Percentiles rank a stretch among this genome's conserved stretches.
Conservation (phyloP, 2,797 vertebrate species). For the Bufotes viridis region DNA sequence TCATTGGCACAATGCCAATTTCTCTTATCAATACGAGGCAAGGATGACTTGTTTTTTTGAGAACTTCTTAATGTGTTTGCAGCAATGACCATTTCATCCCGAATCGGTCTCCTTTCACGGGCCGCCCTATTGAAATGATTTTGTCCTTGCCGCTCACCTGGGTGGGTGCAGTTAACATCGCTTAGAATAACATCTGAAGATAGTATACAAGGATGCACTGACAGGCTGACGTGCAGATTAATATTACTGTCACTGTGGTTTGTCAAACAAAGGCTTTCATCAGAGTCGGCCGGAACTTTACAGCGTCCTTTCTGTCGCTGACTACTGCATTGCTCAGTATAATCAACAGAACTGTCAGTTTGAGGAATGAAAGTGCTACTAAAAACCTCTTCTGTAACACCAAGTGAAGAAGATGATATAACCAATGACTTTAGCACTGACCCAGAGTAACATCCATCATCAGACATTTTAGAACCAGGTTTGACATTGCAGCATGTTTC, state of each 20-base stretch:
- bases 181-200: conserved; percentile 15
- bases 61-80: conserved; percentile 29
- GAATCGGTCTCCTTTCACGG: not conserved
- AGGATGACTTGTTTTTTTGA: not conserved
- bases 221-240: conserved; percentile 14
- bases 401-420: conserved; percentile 24
- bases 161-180: not conserved
- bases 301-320: conserved; percentile 21
- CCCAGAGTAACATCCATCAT: not conserved
- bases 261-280: conserved; percentile 12
- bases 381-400: conserved; percentile 13
- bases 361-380: conserved; percentile 14
- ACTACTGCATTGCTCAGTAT: conserved; percentile 4
- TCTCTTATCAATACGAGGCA: conserved; percentile 13
- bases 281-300: not conserved
- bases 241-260: conserved; percentile 14
- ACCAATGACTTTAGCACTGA: not conserved
- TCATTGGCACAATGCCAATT: conserved; percentile 11
- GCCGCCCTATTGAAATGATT: not conserved
- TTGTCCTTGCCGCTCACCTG: conserved; percentile 15
- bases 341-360: conserved; percentile 30
- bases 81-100: not conserved
- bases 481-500: conserved; percentile 4
- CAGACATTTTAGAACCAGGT: not conserved
- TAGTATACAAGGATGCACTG: conserved; percentile 20